phyloP scores from a whole-genome alignment of 2,888 invertebrate genomes.

The Limnephilus lunatus region DNA sequence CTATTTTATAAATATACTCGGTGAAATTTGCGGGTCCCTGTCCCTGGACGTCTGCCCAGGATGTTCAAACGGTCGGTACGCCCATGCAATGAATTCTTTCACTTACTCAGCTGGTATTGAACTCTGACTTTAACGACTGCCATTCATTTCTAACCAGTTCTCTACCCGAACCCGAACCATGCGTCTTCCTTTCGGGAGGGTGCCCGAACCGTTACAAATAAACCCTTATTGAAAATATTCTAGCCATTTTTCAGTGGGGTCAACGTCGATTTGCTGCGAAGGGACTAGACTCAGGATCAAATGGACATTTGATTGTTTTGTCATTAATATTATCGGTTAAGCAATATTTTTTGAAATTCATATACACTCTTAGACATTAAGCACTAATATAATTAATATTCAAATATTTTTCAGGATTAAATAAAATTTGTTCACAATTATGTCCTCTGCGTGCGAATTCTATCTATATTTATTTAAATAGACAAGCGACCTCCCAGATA shows the following conservation, averaged over 20 bases:
- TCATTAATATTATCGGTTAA: not conserved
- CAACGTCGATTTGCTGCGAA: not conserved
- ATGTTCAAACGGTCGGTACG: not conserved
- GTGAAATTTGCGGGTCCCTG: no score
- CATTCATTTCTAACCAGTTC: slow-evolving; percentile 40
- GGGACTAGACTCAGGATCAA: not conserved
- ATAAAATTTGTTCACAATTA: no score
- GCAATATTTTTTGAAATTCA: not conserved
- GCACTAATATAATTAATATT: no score
- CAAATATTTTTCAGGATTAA: no score
- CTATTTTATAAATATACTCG: no score
- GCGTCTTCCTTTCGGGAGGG: slow-evolving; percentile 36
- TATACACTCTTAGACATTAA: no score
- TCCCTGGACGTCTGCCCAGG: not conserved
- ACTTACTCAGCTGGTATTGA: slow-evolving; percentile 37
- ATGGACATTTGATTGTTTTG: not conserved
- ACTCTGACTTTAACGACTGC: slow-evolving; percentile 31
- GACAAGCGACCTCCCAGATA: no score
- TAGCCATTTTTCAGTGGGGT: not conserved
- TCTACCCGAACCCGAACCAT: slow-evolving; percentile 9
- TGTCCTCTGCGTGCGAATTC: no score
- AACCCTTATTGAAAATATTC: slow-evolving; percentile 47
- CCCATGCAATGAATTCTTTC: slow-evolving; percentile 8
- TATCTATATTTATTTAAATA: no score
- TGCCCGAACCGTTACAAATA: slow-evolving; percentile 20